Evolutionary conservation across 2,797 vertebrate species (phyloP).

Genomic region (Psittacula derbiana): DNA sequence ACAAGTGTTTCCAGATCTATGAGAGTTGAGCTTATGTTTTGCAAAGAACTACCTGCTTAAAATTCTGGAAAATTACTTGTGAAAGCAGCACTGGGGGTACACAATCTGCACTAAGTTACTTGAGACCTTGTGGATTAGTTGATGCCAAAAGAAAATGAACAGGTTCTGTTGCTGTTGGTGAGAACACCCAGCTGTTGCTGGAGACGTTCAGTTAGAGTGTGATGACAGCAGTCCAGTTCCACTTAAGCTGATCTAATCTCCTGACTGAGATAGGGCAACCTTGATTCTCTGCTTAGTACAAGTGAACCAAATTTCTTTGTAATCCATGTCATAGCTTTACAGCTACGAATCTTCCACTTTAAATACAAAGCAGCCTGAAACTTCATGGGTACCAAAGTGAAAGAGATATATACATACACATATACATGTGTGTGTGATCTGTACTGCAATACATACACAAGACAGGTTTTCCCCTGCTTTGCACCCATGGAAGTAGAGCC

Average conservation of each 20-base stretch:
- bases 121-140: neutral
- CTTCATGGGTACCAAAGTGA: neutral
- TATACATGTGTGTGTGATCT: neutral
- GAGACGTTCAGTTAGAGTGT: neutral
- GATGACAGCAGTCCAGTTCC: neutral
- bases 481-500: neutral
- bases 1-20: neutral
- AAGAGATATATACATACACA: neutral
- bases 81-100: neutral
- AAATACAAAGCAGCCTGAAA: neutral
- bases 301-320: neutral
- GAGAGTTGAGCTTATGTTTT: neutral
- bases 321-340: neutral
- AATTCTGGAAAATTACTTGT: neutral
- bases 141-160: rapidly evolving
- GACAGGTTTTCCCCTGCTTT: neutral
- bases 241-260: neutral
- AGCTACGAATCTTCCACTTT: neutral
- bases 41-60: neutral
- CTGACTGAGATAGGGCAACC: neutral
- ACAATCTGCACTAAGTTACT: neutral
- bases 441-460: neutral
- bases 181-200: neutral
- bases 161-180: neutral
- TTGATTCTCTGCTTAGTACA: neutral